A percentile compares a stretch with the other conserved stretches of the same genome.
Evolutionary conservation across 1,140 invertebrate species (phyloP).

Genomic region (Chironomus striatipennis): DNA sequence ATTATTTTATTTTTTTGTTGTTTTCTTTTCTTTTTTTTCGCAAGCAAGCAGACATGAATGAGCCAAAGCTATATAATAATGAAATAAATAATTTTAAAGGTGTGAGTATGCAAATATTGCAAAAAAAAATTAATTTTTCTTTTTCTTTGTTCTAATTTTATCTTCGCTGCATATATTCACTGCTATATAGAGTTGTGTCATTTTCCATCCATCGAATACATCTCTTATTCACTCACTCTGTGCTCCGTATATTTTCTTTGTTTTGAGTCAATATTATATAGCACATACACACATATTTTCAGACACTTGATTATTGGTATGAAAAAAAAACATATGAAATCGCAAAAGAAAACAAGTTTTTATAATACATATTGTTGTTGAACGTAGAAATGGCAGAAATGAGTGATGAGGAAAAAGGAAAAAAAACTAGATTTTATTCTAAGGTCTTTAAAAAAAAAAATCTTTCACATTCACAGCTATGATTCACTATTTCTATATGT

Average conservation of each 20-base stretch:
- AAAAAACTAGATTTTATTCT: neutral
- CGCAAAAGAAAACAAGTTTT: constrained; percentile 22
- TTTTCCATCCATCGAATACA: constrained; percentile 6
- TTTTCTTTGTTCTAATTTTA: constrained; percentile 23
- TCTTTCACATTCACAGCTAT: neutral
- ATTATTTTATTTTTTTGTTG: no score
- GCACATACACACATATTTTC: constrained; percentile 7
- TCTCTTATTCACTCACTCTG: neutral
- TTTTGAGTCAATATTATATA: neutral
- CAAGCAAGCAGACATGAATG: neutral
- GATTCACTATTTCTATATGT: neutral
- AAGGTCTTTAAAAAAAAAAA: neutral
- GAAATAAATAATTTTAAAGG: neutral
- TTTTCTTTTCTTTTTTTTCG: neutral
- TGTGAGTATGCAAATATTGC: neutral
- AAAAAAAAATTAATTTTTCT: neutral
- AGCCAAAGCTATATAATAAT: neutral
- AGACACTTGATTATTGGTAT: neutral
- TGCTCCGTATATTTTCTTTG: no score
- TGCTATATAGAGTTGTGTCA: neutral
- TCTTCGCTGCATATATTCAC: neutral
- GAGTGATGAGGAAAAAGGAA: neutral
- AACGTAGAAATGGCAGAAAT: neutral
- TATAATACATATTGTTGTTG: no score
- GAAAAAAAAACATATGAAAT: constrained; percentile 18